Evolutionary conservation across 2,113 vertebrate species (phyloP).

Genomic region (Bufo bufo): DNA sequence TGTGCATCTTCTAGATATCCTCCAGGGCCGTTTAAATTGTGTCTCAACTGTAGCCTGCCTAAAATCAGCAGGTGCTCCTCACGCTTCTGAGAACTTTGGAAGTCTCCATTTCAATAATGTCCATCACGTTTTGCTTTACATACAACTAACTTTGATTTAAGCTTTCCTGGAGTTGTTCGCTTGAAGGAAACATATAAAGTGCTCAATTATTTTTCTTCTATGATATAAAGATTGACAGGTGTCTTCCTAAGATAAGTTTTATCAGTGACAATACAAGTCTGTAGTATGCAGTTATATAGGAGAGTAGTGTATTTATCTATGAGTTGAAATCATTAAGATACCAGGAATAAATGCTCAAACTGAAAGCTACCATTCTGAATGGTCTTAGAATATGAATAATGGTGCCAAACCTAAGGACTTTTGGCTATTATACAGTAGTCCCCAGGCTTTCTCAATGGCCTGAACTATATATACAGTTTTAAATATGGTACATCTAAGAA

Average conservation of each 20-base stretch:
- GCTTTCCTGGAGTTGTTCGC: slow-evolving; percentile 6
- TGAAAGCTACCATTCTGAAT: background rate
- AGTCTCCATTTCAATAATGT: slow-evolving; percentile 43
- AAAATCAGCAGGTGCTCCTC: slow-evolving; percentile 53
- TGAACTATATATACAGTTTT: background rate
- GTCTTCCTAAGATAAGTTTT: background rate
- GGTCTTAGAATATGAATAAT: background rate
- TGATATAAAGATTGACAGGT: background rate
- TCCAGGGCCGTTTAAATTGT: slow-evolving; percentile 22
- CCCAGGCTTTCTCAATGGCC: background rate
- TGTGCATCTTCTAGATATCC: slow-evolving; percentile 36
- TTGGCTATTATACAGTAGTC: background rate
- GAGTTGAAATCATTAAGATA: background rate
- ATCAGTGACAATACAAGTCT: background rate
- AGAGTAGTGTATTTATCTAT: background rate
- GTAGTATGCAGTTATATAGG: background rate
- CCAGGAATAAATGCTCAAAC: background rate
- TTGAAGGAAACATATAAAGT: slow-evolving; percentile 12
- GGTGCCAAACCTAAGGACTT: background rate
- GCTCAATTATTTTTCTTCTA: background rate
- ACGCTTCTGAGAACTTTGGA: slow-evolving; percentile 44
- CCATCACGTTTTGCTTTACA: slow-evolving; percentile 27
- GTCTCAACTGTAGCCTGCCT: slow-evolving; percentile 28
- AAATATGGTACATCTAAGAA: background rate
- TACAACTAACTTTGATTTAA: slow-evolving; percentile 25